These are phyloP conservation scores for Cosmopolites sordidus DNA, from an alignment of 2,888 invertebrate species.

Conservation along the genomic window DNA sequence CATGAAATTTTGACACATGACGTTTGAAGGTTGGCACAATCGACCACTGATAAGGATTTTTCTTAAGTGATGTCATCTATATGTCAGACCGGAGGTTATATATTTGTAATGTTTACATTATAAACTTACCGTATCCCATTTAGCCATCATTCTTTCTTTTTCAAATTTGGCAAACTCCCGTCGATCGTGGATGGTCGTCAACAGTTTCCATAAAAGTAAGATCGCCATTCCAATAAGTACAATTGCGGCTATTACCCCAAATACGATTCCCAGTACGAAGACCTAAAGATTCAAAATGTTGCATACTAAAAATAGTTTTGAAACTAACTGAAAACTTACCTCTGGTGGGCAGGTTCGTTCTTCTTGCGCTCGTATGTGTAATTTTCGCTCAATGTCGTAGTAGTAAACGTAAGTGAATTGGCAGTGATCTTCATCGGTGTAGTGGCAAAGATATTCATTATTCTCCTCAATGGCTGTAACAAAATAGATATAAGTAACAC, in stretches of 20 bases:
- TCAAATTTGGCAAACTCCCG: slow-evolving; percentile 97
- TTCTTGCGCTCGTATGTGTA: slow-evolving; percentile 72
- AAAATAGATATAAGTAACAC: too few relatives aligned
- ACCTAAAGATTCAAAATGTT: slow-evolving; percentile 29
- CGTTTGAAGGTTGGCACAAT: too few relatives aligned
- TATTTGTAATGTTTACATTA: too few relatives aligned
- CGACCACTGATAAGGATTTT: too few relatives aligned
- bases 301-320: too few relatives aligned
- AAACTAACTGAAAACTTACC: too few relatives aligned
- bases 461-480: slow-evolving; percentile 57
- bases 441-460: slow-evolving; percentile 76
- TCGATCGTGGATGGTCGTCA: slow-evolving; percentile 95
- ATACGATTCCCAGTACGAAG: slow-evolving; percentile 66
- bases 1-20: too few relatives aligned
- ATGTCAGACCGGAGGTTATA: too few relatives aligned
- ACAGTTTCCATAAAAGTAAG: slow-evolving; percentile 91
- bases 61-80: too few relatives aligned
- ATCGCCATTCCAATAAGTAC: slow-evolving; percentile 91
- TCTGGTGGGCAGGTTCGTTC: slow-evolving; percentile 83
- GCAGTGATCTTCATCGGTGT: slow-evolving; percentile 86
- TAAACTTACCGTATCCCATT: slow-evolving; percentile 93
- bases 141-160: slow-evolving; percentile 95
- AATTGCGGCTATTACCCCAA: slow-evolving; percentile 95
- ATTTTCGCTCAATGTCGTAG: slow-evolving; percentile 63
- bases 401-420: slow-evolving; percentile 85